phyloP scores from a whole-genome alignment of 2,888 invertebrate genomes.

The Cetonia aurata region DNA sequence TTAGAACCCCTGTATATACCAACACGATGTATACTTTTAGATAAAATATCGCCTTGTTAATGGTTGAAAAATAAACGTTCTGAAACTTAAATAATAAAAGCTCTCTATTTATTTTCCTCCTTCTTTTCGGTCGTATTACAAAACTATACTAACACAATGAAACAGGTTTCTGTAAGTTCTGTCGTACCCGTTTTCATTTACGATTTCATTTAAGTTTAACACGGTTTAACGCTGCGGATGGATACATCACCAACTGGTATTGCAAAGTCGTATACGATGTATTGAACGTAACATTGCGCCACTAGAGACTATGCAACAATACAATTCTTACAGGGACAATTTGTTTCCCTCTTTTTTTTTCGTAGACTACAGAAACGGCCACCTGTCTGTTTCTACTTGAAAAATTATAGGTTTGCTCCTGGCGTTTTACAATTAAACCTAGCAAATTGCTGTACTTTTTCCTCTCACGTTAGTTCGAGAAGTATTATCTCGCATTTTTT shows the following conservation, averaged over 20 bases:
- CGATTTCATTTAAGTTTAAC: slow-evolving; percentile 28
- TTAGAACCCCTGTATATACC: neutral
- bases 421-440: neutral
- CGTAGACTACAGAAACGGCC: slow-evolving; percentile 11
- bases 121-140: slow-evolving; percentile 4
- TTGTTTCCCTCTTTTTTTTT: slow-evolving; percentile 1
- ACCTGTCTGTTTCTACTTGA: slow-evolving; percentile 12
- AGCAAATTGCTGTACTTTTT: neutral
- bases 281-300: no score
- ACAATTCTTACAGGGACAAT: slow-evolving; percentile 23
- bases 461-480: no score
- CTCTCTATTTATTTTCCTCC: slow-evolving; percentile 6
- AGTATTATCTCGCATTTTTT: no score
- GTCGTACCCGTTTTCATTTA: slow-evolving; percentile 25
- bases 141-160: slow-evolving; percentile 30
- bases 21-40: neutral
- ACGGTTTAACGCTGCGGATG: neutral
- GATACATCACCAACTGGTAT: slow-evolving; percentile 12
- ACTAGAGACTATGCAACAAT: slow-evolving; percentile 9
- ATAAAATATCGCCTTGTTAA: no score
- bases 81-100: slow-evolving; percentile 4
- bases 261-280: neutral
- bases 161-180: slow-evolving; percentile 24
- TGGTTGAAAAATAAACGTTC: neutral
- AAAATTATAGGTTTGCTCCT: slow-evolving; percentile 8